These are phyloP conservation scores for Aphelinus certus DNA, from an alignment of 1,140 invertebrate genomes.

Conservation along the genomic window DNA sequence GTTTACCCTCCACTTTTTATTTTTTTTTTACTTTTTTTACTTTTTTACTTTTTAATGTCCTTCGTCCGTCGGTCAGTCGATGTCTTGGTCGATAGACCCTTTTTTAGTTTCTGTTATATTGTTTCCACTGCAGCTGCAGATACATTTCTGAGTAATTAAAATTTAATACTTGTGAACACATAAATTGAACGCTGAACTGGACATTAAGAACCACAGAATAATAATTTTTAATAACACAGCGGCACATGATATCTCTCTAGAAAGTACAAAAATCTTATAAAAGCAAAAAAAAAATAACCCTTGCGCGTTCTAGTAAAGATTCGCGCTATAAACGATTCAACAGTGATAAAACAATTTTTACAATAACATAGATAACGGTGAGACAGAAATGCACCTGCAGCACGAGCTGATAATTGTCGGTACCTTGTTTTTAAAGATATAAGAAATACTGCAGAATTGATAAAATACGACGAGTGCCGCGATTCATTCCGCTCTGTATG, in stretches of 20 bases:
- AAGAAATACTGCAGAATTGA: constrained; percentile 55
- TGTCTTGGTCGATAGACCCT: constrained; percentile 10
- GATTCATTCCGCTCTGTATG: constrained; percentile 1
- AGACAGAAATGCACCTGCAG: constrained; percentile 48
- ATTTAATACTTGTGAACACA: no score
- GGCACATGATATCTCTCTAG: no score
- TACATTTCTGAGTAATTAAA: constrained; percentile 6
- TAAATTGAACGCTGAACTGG: not conserved
- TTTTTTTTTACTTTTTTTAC: constrained; percentile 12
- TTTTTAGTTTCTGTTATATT: constrained; percentile 19
- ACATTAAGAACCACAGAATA: not conserved
- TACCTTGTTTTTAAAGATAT: constrained; percentile 40
- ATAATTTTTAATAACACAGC: no score
- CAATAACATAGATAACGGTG: no score
- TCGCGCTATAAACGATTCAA: no score
- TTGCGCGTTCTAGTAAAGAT: not conserved
- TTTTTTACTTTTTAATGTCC: constrained; percentile 9
- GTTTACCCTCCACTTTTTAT: constrained; percentile 11
- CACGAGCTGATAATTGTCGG: constrained; percentile 44
- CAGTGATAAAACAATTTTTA: no score
- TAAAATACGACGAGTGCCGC: constrained; percentile 47
- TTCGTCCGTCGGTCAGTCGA: constrained; percentile 9
- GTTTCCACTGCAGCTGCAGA: constrained; percentile 2
- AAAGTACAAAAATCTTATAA: no score
- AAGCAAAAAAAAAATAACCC: constrained; percentile 18